These are phyloP conservation scores for Paraescarpia echinospica DNA, from an alignment of 1,140 invertebrate genomes.

Conservation along the genomic window DNA sequence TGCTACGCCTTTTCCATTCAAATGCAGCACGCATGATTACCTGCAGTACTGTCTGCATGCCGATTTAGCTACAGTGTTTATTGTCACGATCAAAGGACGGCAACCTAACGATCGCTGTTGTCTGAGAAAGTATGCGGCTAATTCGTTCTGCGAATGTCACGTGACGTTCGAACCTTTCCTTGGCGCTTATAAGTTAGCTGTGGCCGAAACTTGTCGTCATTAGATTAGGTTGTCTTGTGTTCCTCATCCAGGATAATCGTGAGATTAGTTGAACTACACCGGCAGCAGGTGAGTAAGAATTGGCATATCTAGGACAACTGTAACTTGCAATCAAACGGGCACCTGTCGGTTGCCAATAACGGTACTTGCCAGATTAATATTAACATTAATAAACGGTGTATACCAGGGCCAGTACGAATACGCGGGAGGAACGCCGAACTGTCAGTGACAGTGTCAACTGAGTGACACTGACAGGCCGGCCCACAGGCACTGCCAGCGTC, in stretches of 20 bases:
- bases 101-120: not conserved
- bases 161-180: not conserved
- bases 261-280: not conserved
- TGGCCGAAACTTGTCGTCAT: not conserved
- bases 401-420: too few species aligned
- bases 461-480: too few species aligned
- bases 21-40: not conserved
- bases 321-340: not conserved
- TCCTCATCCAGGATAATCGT: not conserved
- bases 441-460: too few species aligned
- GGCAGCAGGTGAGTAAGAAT: not conserved
- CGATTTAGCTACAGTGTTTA: not conserved
- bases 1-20: not conserved
- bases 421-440: too few species aligned
- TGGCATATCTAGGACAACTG: not conserved
- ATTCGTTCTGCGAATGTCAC: not conserved
- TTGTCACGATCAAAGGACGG: conserved; percentile 3
- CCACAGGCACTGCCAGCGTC: too few species aligned
- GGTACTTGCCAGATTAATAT: too few species aligned
- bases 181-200: not conserved
- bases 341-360: not conserved
- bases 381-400: too few species aligned
- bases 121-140: not conserved
- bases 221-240: not conserved
- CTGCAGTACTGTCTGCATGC: not conserved